These are phyloP conservation scores for Ranitomeya variabilis DNA, from an alignment of 2,113 vertebrate species.

Conservation along the genomic window DNA sequence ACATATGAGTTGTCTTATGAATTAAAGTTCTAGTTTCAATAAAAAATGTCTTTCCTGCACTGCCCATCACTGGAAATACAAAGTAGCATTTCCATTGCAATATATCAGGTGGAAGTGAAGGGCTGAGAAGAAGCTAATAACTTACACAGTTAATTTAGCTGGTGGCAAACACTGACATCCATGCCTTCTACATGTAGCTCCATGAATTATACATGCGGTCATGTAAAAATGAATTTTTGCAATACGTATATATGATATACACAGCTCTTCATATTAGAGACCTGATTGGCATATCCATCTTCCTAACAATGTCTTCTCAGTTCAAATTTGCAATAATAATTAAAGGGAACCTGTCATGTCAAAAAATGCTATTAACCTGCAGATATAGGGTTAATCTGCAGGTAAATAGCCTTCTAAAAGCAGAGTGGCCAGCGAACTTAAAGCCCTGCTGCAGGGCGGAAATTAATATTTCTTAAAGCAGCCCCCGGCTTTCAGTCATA, in stretches of 20 bases:
- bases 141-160: slow-evolving; percentile 66
- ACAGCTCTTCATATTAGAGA: not conserved
- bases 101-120: not conserved
- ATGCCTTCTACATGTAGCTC: slow-evolving; percentile 58
- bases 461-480: no score
- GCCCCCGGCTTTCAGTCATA: no score
- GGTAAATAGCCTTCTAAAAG: no score
- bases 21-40: not conserved
- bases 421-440: no score
- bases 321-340: no score
- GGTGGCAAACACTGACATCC: slow-evolving; percentile 61
- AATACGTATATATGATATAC: not conserved
- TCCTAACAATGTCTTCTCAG: no score
- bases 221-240: not conserved
- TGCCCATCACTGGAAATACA: not conserved
- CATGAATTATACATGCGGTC: slow-evolving; percentile 41
- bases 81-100: not conserved
- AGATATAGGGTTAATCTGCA: no score
- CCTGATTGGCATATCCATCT: not conserved
- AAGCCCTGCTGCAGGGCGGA: no score
- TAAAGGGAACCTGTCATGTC: no score
- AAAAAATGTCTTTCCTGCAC: not conserved
- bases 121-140: slow-evolving; percentile 61
- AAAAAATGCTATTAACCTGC: no score
- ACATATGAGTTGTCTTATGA: not conserved